These are phyloP conservation scores for Disparrhopalites patrizii DNA, from an alignment of 2,888 invertebrate species.

Conservation along the genomic window DNA sequence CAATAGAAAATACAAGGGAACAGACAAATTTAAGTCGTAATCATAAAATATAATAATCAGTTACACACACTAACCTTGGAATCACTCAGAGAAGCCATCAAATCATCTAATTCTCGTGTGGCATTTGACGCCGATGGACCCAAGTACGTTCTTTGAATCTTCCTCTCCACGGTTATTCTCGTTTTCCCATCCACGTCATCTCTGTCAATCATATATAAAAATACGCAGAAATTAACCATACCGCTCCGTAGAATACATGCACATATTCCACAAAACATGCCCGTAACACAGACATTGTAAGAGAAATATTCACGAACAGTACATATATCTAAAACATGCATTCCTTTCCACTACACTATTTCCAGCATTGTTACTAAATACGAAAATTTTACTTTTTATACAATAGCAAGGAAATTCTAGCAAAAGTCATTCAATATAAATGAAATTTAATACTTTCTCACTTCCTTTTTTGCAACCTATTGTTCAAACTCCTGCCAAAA, in stretches of 20 bases:
- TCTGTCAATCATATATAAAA: slow-evolving; percentile 25
- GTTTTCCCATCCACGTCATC: slow-evolving; percentile 50
- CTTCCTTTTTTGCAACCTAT: slow-evolving; percentile 4
- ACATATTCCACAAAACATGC: not conserved
- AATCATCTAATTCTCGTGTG: slow-evolving; percentile 88
- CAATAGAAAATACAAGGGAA: not conserved
- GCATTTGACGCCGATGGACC: slow-evolving; percentile 73
- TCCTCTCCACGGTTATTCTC: slow-evolving; percentile 54
- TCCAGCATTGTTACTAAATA: too few relatives aligned
- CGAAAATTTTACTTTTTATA: too few relatives aligned
- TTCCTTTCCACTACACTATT: too few relatives aligned
- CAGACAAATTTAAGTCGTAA: too few relatives aligned
- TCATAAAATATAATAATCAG: too few relatives aligned
- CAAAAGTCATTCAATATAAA: slow-evolving; percentile 2
- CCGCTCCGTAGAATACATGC: not conserved
- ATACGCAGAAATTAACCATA: not conserved
- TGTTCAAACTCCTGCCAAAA: slow-evolving; percentile 18
- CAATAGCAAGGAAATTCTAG: too few relatives aligned
- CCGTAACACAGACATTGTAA: too few relatives aligned
- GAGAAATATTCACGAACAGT: too few relatives aligned
- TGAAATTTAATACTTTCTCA: not conserved
- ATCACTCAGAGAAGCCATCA: slow-evolving; percentile 93
- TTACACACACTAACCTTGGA: slow-evolving; percentile 84
- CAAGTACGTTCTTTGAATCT: slow-evolving; percentile 51
- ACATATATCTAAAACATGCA: too few relatives aligned